Evolutionary conservation across 2,888 invertebrate genomes (phyloP), one percentile per base, ranked within the genome.

Genomic region (Heliconius hortense): DNA sequence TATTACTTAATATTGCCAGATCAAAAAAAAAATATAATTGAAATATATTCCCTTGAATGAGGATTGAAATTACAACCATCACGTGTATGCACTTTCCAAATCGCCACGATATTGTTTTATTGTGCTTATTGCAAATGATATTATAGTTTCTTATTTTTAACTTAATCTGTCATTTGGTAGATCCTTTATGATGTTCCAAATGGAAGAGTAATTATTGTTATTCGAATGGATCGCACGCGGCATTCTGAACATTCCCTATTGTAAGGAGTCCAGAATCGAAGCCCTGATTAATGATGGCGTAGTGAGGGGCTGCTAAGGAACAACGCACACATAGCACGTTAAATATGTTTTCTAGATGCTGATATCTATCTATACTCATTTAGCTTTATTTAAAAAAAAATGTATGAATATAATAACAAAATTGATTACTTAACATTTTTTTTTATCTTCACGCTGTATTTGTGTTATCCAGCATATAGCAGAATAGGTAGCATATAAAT

Each of bases 181-280:
- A 82, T 83, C 83, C 83, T 84, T 84, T 87, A 86, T 87, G 87
- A 87, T 73, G 76, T 77, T 74, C 72, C 79, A 77, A 85, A 85
- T 87, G 85, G 88, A 89, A 91, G 91, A 91, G 90, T 92, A 92
- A 94, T 93, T 92, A 94, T 91, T 91, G 90, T 91, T 93, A 93
- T 92, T 93, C 90, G 91, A 92, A 92, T 92, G 91, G 93, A 89
- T 89, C 89, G 89, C 86, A 87, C 89, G 90, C 85, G 88, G 89
- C 88, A 87, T 87, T 88, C 88, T 86, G 89, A 90, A 89, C 91
- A 91, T 91, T 89, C 91, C 90, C 93, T 85, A 91, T 93, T 94
- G 94, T 93, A 89, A 90, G 88, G 88, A 91, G 92, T 90, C 90
- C 90, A 89, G 90, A 89, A 92, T 94, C 94, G 93, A 94, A 92